Percentiles rank a stretch among this genome's conserved stretches.
Conservation (phyloP, 2,888 invertebrate species). For the Aleiodes testaceus region DNA sequence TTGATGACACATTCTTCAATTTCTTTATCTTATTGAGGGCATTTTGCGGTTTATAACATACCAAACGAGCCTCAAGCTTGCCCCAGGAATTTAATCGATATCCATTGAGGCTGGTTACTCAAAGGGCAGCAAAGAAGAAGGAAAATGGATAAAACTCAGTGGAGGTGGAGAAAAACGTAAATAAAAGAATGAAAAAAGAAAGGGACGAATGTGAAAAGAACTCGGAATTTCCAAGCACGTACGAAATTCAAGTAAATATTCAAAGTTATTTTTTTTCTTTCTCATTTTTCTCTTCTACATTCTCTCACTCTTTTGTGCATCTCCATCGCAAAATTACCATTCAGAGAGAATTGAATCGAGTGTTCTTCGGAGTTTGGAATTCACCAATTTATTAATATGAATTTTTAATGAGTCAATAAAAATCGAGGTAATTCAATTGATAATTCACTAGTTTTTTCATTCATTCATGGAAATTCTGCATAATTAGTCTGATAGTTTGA, state of each 20-base stretch:
- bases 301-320: slow-evolving; percentile 51
- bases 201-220: slow-evolving; percentile 44
- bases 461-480: too few species aligned
- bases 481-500: too few species aligned
- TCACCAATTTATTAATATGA: too few species aligned
- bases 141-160: neutral
- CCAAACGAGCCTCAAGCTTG: slow-evolving; percentile 40
- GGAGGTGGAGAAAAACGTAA: slow-evolving; percentile 25
- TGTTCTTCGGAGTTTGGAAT: too few species aligned
- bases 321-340: slow-evolving; percentile 22
- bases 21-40: slow-evolving; percentile 7
- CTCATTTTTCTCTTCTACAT: slow-evolving; percentile 49
- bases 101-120: slow-evolving; percentile 55
- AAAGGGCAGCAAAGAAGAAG: neutral
- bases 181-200: neutral
- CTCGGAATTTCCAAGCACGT: slow-evolving; percentile 42
- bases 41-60: slow-evolving; percentile 38
- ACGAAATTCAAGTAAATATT: slow-evolving; percentile 60
- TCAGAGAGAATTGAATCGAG: too few species aligned
- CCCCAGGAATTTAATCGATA: slow-evolving; percentile 62
- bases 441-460: too few species aligned
- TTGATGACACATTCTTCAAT: neutral
- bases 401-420: too few species aligned
- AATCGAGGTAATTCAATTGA: too few species aligned
- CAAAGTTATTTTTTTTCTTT: slow-evolving; percentile 56